Base-by-base conservation (phyloP, 2,888 invertebrate species). In the Cheilosia vulpina region DNA sequence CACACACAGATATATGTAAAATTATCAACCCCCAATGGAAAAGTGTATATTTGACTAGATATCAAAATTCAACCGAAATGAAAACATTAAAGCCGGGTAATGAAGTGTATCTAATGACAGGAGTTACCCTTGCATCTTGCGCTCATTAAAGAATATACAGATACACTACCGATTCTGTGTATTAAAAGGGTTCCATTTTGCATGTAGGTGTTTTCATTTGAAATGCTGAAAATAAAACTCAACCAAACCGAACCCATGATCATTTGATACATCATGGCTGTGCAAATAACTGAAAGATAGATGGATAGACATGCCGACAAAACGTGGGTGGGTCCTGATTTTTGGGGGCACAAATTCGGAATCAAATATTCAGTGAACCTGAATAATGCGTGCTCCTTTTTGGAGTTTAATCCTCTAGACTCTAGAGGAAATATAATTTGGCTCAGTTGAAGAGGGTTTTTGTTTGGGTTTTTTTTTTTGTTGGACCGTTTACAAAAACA, bases 51-150 rank as follows among this genome's bases (percentile, higher is more conserved):
- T 52, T 76, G 76, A 31, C 73, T 76, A 66, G 81, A 85, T 85
- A 85, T 85, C 85, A 81, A 77, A 85, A 85, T 76, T 85, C 85
- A 85, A 77, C 76, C 85, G 72, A 85, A 85, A 85, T 85, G 76
- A 77, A 85, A 85, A 81, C 85, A 85, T 85, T 85, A 81, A 85
- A 81, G 76, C 71, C n/a, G 85, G 72, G 76, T 85, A 85, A 85
- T 85, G 85, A 85, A 85, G 72, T 85, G 85, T 77, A 85, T 81
- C 85, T 77, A 85, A 85, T 66, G 66, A 24, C 52, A 52, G 62
- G 55, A 76, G 47, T 27, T 47, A 50, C 68, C 63, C 68, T 41
- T 53, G 45, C 72, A 57, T 19, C 50, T 34, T 19, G 41, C 69
- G 41, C 77, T 77, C 77, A 77, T 77, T 77, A 69, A 77, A 38